Evolutionary conservation across 2,113 vertebrate species (phyloP), one percentile per base, ranked within the genome.

Genomic region (Eptesicus fuscus): DNA sequence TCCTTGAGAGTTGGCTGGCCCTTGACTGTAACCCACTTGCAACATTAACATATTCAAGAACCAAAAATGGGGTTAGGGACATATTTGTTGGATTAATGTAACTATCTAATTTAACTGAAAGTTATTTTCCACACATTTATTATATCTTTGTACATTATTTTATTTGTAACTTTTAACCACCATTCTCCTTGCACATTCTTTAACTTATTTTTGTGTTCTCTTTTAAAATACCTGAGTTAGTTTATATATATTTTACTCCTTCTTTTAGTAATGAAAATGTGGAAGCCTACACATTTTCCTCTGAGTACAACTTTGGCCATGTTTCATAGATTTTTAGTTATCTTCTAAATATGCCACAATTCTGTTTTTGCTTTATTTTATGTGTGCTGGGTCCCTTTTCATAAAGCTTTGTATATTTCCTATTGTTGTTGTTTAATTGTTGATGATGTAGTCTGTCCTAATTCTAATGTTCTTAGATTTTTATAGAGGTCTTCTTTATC

Each of bases 31-130:
- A 83, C 73, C 0, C 16, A 37, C 13, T 63, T 93, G 14, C n/a
- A 4, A 4, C 32, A 23, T 37, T 83, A 87, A 40, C 7, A 44
- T 47, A 51, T 73, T 42, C 1, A 28, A 44, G 12, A 61, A 20
- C 2, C 30, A 28, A 61, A 28, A 23, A 30, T 22, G 37, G 0
- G 9, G 2, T 0, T 9, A 35, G 1, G 1, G 59, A 44, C 3
- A 28, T 35, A 42, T 37, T 40, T 84, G 25, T 79, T 67, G 23
- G 1, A 28, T 77, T 77, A 90, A 51, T 42, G 2, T 22, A 83
- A 67, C 47, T 2, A 49, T 18, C 20, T n/a, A 32, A 83, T 67
- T 65, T 32, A 73, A 59, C 14, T 8, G 1, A 71, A 56, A 7
- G 0, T 22, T 5, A 69, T 28, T 47, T 7, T 0, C 25, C 4